Evolutionary conservation across 1,140 invertebrate species (phyloP).

Genomic region (Aphidius gifuensis): DNA sequence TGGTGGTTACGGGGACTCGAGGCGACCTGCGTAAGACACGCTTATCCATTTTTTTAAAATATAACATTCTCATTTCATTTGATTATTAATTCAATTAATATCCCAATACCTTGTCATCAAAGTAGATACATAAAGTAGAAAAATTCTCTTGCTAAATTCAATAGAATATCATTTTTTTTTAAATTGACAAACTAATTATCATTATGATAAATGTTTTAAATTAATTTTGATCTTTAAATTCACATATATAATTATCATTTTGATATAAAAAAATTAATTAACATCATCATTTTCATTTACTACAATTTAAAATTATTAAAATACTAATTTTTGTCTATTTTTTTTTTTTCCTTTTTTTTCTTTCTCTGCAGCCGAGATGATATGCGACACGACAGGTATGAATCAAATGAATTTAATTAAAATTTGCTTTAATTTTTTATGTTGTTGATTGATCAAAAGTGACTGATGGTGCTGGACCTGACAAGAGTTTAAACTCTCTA

Average conservation of each 20-base stretch:
- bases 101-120: constrained; percentile 19
- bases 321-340: constrained; percentile 12
- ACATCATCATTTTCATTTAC: not conserved
- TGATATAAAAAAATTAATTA: constrained; percentile 9
- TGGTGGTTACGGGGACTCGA: constrained; percentile 57
- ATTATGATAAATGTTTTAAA: no score
- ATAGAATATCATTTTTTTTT: no score
- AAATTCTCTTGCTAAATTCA: no score
- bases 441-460: constrained; percentile 17
- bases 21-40: constrained; percentile 56
- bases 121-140: no score
- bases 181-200: no score
- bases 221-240: no score
- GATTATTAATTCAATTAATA: constrained; percentile 43
- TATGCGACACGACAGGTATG: constrained; percentile 59
- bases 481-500: constrained; percentile 23
- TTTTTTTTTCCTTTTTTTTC: not conserved
- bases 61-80: not conserved
- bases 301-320: not conserved
- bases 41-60: constrained; percentile 43
- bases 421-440: constrained; percentile 6
- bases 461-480: constrained; percentile 44
- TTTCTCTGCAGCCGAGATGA: constrained; percentile 52
- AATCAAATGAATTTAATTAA: constrained; percentile 26
- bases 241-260: not conserved